Base-by-base conservation (phyloP, 2,797 vertebrate species). In the Allenopithecus nigroviridis region DNA sequence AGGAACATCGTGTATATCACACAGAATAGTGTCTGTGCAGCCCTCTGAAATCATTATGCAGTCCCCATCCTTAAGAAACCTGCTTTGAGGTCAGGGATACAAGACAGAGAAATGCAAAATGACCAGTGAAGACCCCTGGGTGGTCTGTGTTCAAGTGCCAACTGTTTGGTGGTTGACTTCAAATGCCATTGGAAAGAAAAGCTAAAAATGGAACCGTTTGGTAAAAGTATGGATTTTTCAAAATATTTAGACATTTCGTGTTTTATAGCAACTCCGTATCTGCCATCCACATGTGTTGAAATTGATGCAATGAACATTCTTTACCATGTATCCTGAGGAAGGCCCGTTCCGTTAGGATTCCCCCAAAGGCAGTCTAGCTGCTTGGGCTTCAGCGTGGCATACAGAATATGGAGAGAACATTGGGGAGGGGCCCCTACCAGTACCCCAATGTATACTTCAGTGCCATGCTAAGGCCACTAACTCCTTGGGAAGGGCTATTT, bases 121-220 rank as follows among this genome's bases (percentile, higher is more conserved):
- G 36, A 8, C 28, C 61, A 46, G 1, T 4, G 33, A 36, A 50
- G 39, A 50, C 1, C 46, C 4, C 28, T 70, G 4, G 30, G 43
- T n/a, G 4, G 22, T n/a, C 28, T 36, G 43, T 46, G 70, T 43
- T 48, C 79, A 79, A 43, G 10, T 46, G 13, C 39, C 24, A 70
- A 5, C 16, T 55, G 10, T 84, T 91, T 26, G 24, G 8, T 80
- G 17, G 41, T 43, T 91, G 53, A 83, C 33, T 70, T 93, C 24
- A 86, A 59, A 46, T n/a, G 14, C 78, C 39, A 59, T 53, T 93
- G 61, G 46, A 36, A 93, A 88, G n/a, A 4, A 72, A 81, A 94
- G 22, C 17, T n/a, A 64, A 91, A 94, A 41, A n/a, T 59, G 26
- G 11, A 85, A 5, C 26, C 3, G 1, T 79, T 57, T 83, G 48